These are phyloP conservation scores for Alauda arvensis DNA, from an alignment of 2,797 vertebrate species.

Conservation along the genomic window DNA sequence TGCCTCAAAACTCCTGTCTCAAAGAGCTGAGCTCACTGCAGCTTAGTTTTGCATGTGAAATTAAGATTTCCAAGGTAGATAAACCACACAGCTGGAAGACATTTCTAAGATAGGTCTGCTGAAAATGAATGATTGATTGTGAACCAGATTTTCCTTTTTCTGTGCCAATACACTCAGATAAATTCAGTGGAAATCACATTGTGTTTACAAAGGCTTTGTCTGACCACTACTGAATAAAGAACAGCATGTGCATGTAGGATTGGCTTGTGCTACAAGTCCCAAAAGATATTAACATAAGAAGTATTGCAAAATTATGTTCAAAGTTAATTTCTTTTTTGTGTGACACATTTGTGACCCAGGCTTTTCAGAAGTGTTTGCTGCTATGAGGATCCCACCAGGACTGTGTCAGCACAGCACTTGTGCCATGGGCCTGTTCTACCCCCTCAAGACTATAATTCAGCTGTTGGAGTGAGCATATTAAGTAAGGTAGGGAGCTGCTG, in stretches of 20 bases:
- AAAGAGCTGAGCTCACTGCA: not conserved
- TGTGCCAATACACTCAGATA: not conserved
- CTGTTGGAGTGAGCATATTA: not conserved
- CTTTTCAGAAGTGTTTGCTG: not conserved
- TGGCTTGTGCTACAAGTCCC: not conserved
- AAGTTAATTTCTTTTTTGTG: not conserved
- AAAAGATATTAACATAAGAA: not conserved
- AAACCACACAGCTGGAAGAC: slow-evolving; percentile 14
- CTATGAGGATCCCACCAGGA: not conserved
- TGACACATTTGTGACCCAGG: not conserved
- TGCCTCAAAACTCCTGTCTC: not conserved
- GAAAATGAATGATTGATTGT: slow-evolving; percentile 16
- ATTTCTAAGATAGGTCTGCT: slow-evolving; percentile 1
- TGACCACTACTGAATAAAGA: not conserved
- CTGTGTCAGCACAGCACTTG: not conserved
- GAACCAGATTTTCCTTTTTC: slow-evolving; percentile 12
- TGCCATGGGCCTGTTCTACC: not conserved
- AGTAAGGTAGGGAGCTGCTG: not conserved
- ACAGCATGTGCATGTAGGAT: not conserved
- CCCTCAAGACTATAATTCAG: not conserved
- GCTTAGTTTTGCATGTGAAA: not conserved
- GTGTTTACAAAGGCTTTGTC: not conserved
- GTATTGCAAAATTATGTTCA: not conserved
- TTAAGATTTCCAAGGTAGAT: not conserved
- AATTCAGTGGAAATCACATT: not conserved